Base-by-base conservation (phyloP, 1,140 invertebrate genomes). In the Bradysia coprophila region DNA sequence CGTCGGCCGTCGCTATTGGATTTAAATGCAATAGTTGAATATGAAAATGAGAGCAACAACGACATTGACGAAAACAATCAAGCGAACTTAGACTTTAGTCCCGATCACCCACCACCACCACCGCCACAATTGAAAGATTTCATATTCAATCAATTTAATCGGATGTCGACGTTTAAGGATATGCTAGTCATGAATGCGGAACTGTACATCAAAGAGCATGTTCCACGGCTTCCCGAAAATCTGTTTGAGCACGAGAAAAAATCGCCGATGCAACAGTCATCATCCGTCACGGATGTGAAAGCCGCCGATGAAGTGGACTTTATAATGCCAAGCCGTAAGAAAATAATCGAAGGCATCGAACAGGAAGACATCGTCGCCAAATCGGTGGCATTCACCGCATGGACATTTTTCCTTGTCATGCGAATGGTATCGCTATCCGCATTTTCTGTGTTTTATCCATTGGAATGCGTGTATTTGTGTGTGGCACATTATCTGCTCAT, bases 371-470 rank as follows among this genome's bases (percentile, higher is more conserved):
- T 71, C 3, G 64, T 75, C 0, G 75, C 74, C 9, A 71, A 69
- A 44, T 58, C 75, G 6, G 56, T 81, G 9, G 64, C 76, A 10
- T 80, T 76, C 49, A 55, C 75, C 11, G 78, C 75, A 51, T 82
- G 80, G 79, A 75, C 78, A 36, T 61, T 72, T 16, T 82, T 80
- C 49, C 71, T 83, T 21, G 49, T 72, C 4, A 66, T 73, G 13
- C 64, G 80, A 24, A 62, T 81, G 54, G 60, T 81, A 11, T 67
- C 77, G n/a, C 68, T 81, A 23, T 66, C 72, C 8, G 64, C 71
- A 1, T 80, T 80, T 51, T 74, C 72, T n/a, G 68, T 75, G 45
- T 79, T 79, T 52, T 78, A 72, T 54, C 67, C 75, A 0, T 46
- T 61, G 6, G 61, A 68, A 37, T 67, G 75, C n/a, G 55, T 67